Percentiles rank a stretch among this genome's conserved stretches.
Conservation (phyloP, 2,113 vertebrate species). For the Corvus moneduloides region DNA sequence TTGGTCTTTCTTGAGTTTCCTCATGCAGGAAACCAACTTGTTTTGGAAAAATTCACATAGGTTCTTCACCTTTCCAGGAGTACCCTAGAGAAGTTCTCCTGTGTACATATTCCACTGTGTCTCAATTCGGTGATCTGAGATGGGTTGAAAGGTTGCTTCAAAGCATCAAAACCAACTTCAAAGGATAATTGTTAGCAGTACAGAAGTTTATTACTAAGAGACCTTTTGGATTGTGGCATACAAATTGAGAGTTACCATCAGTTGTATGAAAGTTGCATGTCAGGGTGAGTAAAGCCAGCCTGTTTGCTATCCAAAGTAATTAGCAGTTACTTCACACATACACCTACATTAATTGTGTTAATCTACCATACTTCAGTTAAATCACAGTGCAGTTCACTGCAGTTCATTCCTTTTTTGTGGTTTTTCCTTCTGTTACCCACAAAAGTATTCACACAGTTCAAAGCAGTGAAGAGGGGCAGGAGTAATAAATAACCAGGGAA, state of each 20-base stretch:
- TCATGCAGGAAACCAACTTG: neutral
- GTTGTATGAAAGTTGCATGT: neutral
- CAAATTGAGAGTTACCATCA: neutral
- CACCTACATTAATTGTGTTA: neutral
- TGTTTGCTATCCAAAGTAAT: neutral
- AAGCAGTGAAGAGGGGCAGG: neutral
- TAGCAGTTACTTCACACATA: neutral
- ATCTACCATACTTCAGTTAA: neutral
- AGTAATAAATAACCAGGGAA: neutral
- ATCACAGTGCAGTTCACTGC: neutral
- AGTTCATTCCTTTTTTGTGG: neutral
- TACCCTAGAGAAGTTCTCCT: neutral
- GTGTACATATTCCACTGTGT: neutral
- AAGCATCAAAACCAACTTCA: neutral
- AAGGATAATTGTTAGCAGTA: neutral
- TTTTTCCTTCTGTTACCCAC: neutral
- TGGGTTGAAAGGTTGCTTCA: neutral
- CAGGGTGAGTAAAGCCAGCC: neutral
- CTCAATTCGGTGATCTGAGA: neutral
- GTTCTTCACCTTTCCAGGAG: neutral
- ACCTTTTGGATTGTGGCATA: neutral
- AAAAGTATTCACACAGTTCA: accelerated
- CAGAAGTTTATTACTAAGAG: neutral
- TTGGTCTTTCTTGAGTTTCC: neutral
- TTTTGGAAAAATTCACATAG: accelerated